phyloP scores from a whole-genome alignment of 2,113 vertebrate species.

The Motacilla alba region DNA sequence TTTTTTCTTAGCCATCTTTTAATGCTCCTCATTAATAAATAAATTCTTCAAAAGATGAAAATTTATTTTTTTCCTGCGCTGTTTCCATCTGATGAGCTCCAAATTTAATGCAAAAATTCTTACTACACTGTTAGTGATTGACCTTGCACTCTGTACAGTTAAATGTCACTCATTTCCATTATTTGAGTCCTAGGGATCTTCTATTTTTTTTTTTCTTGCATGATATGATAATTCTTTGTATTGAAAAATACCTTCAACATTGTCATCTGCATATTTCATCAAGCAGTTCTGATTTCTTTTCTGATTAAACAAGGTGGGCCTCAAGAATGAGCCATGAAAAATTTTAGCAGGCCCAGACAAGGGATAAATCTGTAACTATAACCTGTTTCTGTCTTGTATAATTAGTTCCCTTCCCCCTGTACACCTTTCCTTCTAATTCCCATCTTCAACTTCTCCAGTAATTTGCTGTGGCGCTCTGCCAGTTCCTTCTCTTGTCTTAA shows the following conservation, averaged over 20 bases:
- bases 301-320: neutral
- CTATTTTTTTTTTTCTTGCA: neutral
- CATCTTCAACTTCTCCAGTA: neutral
- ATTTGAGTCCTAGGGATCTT: neutral
- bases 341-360: neutral
- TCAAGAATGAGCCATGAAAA: neutral
- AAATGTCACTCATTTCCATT: slow-evolving; percentile 39
- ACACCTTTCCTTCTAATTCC: neutral
- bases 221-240: slow-evolving; percentile 18
- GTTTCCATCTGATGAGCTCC: slow-evolving; percentile 34
- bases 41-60: neutral
- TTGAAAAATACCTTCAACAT: slow-evolving; percentile 9
- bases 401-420: neutral
- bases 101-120: slow-evolving; percentile 50
- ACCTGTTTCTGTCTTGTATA: neutral
- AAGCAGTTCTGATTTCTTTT: slow-evolving; percentile 29
- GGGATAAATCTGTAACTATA: neutral
- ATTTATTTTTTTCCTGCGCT: neutral
- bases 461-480: neutral
- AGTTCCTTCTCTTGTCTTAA: neutral
- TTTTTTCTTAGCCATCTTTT: neutral
- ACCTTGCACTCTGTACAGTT: slow-evolving; percentile 38
- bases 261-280: slow-evolving; percentile 52
- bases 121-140: slow-evolving; percentile 20
- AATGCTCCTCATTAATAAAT: neutral